phyloP scores from a whole-genome alignment of 2,113 vertebrate species.

The Polypterus bichir region DNA sequence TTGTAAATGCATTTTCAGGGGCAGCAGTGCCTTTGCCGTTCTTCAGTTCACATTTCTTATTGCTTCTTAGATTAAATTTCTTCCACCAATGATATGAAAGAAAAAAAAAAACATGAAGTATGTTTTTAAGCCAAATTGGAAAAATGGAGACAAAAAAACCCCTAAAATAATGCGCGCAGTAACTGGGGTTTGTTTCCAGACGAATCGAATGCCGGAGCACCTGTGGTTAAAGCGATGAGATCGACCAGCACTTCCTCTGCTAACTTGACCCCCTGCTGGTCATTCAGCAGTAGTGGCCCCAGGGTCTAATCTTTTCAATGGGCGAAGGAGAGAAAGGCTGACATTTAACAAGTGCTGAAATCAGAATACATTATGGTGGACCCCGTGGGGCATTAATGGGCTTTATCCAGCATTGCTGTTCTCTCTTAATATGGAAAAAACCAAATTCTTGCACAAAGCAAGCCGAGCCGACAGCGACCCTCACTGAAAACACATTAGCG shows the following conservation, averaged over 20 bases:
- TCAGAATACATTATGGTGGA: constrained; percentile 12
- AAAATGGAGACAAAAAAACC: neutral
- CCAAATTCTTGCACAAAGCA: too few relatives aligned
- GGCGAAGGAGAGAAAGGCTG: constrained; percentile 39
- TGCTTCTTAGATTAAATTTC: constrained; percentile 35
- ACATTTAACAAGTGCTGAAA: constrained; percentile 40
- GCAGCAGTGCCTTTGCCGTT: constrained; percentile 23
- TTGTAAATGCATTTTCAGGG: constrained; percentile 29
- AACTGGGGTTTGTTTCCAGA: constrained; percentile 36
- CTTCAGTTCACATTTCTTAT: constrained; percentile 32
- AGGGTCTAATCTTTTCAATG: constrained; percentile 44
- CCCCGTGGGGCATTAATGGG: neutral
- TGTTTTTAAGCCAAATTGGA: constrained; percentile 9
- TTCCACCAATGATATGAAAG: constrained; percentile 33
- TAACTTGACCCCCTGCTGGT: constrained; percentile 20
- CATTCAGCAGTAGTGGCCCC: constrained; percentile 28
- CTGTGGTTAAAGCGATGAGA: constrained; percentile 49
- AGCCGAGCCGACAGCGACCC: too few relatives aligned
- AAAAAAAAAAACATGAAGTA: constrained; percentile 19
- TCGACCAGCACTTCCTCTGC: constrained; percentile 23
- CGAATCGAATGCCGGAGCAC: constrained; percentile 48
- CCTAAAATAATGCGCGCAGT: constrained; percentile 3
- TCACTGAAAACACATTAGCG: too few relatives aligned
- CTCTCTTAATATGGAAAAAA: too few relatives aligned
- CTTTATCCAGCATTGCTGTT: constrained; percentile 6